These are phyloP conservation scores for Falcaria lacertinaria DNA, from an alignment of 2,888 invertebrate species.

Conservation along the genomic window DNA sequence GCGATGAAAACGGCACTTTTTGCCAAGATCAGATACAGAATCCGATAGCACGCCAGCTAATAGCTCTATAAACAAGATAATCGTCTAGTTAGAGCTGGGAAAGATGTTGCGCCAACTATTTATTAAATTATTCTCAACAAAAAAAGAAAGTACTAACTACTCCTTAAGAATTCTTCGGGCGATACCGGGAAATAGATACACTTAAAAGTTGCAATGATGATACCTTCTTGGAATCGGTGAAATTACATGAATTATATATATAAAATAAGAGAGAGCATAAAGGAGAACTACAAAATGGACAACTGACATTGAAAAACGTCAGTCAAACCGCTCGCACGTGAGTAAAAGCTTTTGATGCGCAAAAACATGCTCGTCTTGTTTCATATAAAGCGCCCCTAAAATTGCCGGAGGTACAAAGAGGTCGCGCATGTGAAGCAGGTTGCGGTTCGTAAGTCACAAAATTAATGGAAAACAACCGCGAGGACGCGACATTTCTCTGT, in stretches of 20 bases:
- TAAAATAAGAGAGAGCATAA: constrained; percentile 27
- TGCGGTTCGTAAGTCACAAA: constrained; percentile 52
- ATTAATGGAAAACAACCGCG: constrained; percentile 66
- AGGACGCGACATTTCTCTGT: constrained; percentile 64
- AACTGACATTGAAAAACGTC: constrained; percentile 57
- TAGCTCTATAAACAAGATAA: constrained; percentile 76
- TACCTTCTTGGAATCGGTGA: background rate
- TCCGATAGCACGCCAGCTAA: constrained; percentile 64
- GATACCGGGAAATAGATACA: background rate
- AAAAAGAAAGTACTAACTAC: background rate
- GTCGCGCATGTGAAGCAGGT: constrained; percentile 39
- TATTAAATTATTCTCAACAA: constrained; percentile 1
- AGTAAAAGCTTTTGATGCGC: constrained; percentile 54
- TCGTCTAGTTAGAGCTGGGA: constrained; percentile 63
- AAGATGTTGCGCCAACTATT: constrained; percentile 20
- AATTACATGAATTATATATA: constrained; percentile 17
- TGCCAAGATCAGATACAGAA: constrained; percentile 61
- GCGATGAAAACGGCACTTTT: constrained; percentile 71
- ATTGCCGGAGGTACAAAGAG: constrained; percentile 12
- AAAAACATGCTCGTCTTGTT: constrained; percentile 40
- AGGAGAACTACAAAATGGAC: constrained; percentile 40
- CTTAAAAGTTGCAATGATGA: background rate
- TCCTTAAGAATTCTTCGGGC: background rate
- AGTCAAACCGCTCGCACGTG: constrained; percentile 57
- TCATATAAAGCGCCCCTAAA: constrained; percentile 5